Conservation (phyloP, 2,888 invertebrate genomes). For the Diarsia rubi region DNA sequence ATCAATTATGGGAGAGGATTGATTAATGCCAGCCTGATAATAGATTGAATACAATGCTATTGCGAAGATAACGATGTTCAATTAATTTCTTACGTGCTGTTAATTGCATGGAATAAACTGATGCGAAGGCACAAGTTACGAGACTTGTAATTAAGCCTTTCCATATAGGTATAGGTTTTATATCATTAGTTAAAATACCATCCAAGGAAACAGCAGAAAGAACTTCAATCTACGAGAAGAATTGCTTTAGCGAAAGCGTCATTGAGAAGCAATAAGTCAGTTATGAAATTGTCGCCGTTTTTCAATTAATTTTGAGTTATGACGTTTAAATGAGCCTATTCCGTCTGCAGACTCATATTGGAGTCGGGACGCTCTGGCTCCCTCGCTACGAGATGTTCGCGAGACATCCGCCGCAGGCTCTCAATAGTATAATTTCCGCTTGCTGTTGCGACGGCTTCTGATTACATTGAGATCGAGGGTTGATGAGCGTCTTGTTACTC, state of each 20-base stretch:
- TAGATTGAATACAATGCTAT: constrained; percentile 52
- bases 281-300: constrained; percentile 55
- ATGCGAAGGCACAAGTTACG: not conserved
- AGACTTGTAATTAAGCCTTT: not conserved
- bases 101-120: constrained; percentile 23
- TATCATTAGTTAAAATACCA: not conserved
- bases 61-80: constrained; percentile 37
- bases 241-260: constrained; percentile 35
- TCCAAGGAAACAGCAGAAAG: constrained; percentile 13
- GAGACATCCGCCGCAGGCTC: constrained; percentile 78
- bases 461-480: constrained; percentile 68
- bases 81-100: constrained; percentile 42
- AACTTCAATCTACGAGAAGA: constrained; percentile 42
- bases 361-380: constrained; percentile 43
- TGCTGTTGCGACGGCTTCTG: constrained; percentile 72
- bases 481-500: constrained; percentile 66
- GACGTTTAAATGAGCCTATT: constrained; percentile 51
- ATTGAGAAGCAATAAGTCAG: constrained; percentile 62
- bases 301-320: constrained; percentile 60
- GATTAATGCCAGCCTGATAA: constrained; percentile 49
- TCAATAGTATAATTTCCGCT: constrained; percentile 82
- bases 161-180: not conserved
- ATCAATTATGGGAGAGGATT: constrained; percentile 53
- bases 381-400: constrained; percentile 69
- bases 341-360: constrained; percentile 65